Conservation (phyloP, 2,113 vertebrate genomes). For the Sclerurus mexicanus region DNA sequence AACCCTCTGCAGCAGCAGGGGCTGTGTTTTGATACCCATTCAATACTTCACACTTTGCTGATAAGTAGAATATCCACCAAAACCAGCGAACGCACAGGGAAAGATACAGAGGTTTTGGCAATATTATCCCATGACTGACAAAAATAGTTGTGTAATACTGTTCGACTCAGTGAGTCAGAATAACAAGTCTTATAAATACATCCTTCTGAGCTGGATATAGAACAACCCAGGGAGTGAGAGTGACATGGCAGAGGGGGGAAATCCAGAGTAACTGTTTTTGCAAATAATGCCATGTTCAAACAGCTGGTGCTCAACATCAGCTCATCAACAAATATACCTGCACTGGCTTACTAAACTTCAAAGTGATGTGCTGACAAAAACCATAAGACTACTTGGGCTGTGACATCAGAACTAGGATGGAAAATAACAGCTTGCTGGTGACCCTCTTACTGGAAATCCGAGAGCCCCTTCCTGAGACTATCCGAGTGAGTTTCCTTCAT, state of each 20-base stretch:
- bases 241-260: background rate
- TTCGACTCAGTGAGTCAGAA: slow-evolving; percentile 60
- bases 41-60: slow-evolving; percentile 61
- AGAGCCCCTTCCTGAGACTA: background rate
- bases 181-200: slow-evolving; percentile 57
- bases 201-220: slow-evolving; percentile 53
- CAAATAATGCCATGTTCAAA: background rate
- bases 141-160: slow-evolving; percentile 73
- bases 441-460: background rate
- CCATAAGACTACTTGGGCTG: background rate
- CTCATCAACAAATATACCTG: background rate
- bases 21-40: slow-evolving; percentile 66
- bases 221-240: background rate
- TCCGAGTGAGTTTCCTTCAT: background rate
- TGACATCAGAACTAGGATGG: background rate
- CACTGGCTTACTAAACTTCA: background rate
- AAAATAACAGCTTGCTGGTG: slow-evolving; percentile 9
- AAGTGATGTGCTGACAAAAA: slow-evolving; percentile 27
- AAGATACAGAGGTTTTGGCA: slow-evolving; percentile 66
- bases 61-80: slow-evolving; percentile 71
- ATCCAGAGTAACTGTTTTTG: background rate
- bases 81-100: slow-evolving; percentile 66
- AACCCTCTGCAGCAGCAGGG: slow-evolving; percentile 66
- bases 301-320: background rate
- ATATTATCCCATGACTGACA: slow-evolving; percentile 57